Base-by-base conservation (phyloP, 2,797 vertebrate genomes). In the Sebastes elongatus region DNA sequence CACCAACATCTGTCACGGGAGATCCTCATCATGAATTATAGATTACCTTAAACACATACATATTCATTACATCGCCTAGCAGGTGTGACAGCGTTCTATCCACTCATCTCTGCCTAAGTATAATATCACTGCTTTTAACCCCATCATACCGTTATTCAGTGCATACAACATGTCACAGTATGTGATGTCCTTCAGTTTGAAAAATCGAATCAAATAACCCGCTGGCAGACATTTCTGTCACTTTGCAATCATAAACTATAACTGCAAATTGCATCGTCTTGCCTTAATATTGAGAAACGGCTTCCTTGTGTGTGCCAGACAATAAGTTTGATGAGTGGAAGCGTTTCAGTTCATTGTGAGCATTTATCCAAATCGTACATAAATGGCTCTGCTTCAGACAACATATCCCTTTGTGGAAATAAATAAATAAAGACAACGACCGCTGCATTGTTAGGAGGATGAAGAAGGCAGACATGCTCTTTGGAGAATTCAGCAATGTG, bases 211-310 rank as follows among this genome's bases (percentile, higher is more conserved):
- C 7, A 38, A 64, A 80, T 6, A 13, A 22, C 81, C 78, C 6
- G 62, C 76, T 82, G 83, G 59, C 68, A 69, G 52, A 73, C 38
- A 52, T 14, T 52, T 78, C 70, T 4, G 16, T 64, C 46, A 25
- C 32, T 68, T 46, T 78, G 42, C 52, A 68, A 59, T 70, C 69
- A 76, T 2, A 30, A 56, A 33, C 38, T 14, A 53, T 63, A 72
- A 78, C 57, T 61, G 74, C 49, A 87, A 74, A 87, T 63, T 75
- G 30, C 70, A 28, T n/a, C 1, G 18, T 16, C 13, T 20, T 10
- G 13, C 23, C 4, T 60, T 22, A 46, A 75, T 56, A 65, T 56
- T 72, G 55, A 79, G 18, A 61, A 77, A 52, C 28, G 10, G 33
- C 71, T 68, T 70, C 23, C 55, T 16, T 53, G 32, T 11, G 22